Evolutionary conservation across 2,888 invertebrate genomes (phyloP).

Genomic region (Perdita meconis): DNA sequence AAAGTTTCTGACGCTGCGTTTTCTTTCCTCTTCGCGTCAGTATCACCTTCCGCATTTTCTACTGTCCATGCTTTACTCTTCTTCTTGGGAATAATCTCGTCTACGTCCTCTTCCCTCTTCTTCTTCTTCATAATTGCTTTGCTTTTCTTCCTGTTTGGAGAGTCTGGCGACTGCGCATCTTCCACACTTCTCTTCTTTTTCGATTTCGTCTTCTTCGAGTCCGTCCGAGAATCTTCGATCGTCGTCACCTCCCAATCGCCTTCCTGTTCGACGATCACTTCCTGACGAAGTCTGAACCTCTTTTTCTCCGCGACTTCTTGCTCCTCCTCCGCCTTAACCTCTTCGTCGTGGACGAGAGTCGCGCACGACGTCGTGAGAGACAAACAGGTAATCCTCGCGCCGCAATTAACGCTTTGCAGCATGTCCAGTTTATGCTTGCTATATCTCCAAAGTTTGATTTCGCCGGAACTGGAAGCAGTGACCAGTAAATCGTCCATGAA

Average conservation of each 20-base stretch:
- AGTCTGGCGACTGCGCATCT: slow-evolving; percentile 6
- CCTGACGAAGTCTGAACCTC: slow-evolving; percentile 67
- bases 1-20: too few species aligned
- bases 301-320: slow-evolving; percentile 43
- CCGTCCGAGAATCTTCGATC: neutral
- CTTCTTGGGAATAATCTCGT: slow-evolving; percentile 8
- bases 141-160: slow-evolving; percentile 36
- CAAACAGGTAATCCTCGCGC: slow-evolving; percentile 90
- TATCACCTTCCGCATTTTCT: slow-evolving; percentile 11
- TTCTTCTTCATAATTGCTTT: slow-evolving; percentile 28
- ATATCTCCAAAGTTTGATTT: slow-evolving; percentile 90
- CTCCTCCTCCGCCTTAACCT: slow-evolving; percentile 51
- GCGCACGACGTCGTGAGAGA: slow-evolving; percentile 84
- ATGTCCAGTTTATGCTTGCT: slow-evolving; percentile 81
- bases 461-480: slow-evolving; percentile 92
- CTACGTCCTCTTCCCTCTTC: neutral
- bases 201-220: slow-evolving; percentile 19
- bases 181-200: slow-evolving; percentile 37
- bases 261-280: slow-evolving; percentile 75
- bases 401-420: slow-evolving; percentile 85
- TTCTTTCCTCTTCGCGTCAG: slow-evolving; percentile 18
- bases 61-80: slow-evolving; percentile 42
- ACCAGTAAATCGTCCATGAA: slow-evolving; percentile 87
- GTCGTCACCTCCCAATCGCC: slow-evolving; percentile 50
- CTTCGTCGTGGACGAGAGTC: slow-evolving; percentile 30